Evolutionary conservation across 92 coral and sea anemone genomes (phyloP).

Genomic region (Paragorgia papillata): DNA sequence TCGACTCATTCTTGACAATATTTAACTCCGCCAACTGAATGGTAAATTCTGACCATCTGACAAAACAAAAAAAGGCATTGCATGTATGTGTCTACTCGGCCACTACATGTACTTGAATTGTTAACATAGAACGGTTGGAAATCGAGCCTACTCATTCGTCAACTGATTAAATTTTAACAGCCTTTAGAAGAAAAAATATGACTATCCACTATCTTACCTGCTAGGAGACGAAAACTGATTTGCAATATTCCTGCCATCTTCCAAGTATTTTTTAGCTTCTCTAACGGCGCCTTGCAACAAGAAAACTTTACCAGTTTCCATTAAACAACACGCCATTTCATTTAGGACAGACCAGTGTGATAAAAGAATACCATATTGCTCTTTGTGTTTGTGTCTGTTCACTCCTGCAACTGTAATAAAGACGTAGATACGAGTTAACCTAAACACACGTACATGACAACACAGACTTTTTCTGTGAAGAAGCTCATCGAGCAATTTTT

Average conservation of each 20-base stretch:
- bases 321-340: constrained; percentile 58
- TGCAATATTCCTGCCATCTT: constrained; percentile 78
- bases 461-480: no score
- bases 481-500: no score
- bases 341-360: constrained; percentile 64
- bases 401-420: constrained; percentile 34
- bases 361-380: constrained; percentile 12
- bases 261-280: constrained; percentile 71
- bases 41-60: constrained; percentile 69
- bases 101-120: neutral
- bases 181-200: no score
- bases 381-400: neutral
- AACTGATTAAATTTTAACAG: no score
- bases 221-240: constrained; percentile 65
- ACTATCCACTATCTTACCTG: constrained; percentile 75
- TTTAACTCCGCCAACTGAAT: constrained; percentile 65
- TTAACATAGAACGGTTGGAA: no score
- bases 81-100: no score
- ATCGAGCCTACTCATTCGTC: no score
- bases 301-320: constrained; percentile 74
- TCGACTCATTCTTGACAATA: constrained; percentile 60
- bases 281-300: constrained; percentile 84
- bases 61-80: neutral
- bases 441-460: no score
- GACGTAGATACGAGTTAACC: no score